Base-by-base conservation (phyloP, 2,113 vertebrate species). In the Brachyistius frenatus region DNA sequence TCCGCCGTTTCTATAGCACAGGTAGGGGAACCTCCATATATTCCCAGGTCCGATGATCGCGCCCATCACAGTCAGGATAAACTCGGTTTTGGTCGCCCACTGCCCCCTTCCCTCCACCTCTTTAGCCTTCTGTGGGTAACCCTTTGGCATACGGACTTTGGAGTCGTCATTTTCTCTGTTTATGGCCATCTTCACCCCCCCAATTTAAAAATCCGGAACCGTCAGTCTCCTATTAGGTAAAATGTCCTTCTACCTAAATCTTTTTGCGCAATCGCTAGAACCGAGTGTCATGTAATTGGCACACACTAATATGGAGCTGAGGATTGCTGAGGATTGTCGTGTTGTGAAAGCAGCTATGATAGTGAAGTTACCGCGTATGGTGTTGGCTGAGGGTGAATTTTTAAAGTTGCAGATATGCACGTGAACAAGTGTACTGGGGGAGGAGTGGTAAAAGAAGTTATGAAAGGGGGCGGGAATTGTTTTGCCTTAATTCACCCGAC, bases 21-120 rank as follows among this genome's bases (percentile, higher is more conserved):
- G 58, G 47, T 91, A 91, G 0, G 86, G 91, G n/a, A 92, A 91
- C 72, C 91, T 79, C 91, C 91, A 92, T 0, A 90, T 32, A 31
- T 91, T 92, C 2, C 91, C 89, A 33, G 89, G 89, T 58, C 91
- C 91, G 55, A 91, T 90, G 41, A 92, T 87, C 0, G 85, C 89
- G 2, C 91, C 91, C 89, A 92, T 90, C 65, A 92, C 89, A 2
- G 89, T 92, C 23, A 92, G 83, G 56, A 92, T 91, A 57, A 68
- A 92, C 68, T 92, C 89, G 0, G 86, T 66, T 76, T 92, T 92
- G 47, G 32, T 81, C 2, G 41, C 67, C 89, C 91, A 92, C 10
- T 83, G 9, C 0, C 87, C 91, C n/a, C 89, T 68, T 16, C 2
- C 78, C 50, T 88, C 16, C 5, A 16, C 2, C 7, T 66, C 23